phyloP scores from a whole-genome alignment of 2,888 invertebrate genomes.

The Rhingia campestris region DNA sequence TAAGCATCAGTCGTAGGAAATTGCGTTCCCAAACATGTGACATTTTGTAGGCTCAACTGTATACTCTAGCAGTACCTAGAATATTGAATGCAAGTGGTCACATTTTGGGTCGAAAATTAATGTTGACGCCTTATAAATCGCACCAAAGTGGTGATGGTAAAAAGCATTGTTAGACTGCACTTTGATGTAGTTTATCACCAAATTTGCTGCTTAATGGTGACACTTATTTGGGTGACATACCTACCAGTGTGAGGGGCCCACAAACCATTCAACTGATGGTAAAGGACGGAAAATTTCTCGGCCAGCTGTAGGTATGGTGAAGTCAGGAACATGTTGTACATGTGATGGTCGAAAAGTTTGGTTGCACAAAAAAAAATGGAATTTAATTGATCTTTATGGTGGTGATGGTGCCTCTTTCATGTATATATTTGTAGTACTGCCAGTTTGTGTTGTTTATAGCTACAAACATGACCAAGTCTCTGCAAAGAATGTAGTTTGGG shows the following conservation, averaged over 20 bases:
- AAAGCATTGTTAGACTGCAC: conserved; percentile 28
- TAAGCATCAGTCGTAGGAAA: conserved; percentile 11
- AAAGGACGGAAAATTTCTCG: conserved; percentile 33
- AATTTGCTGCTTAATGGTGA: no score
- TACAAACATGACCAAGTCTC: neutral
- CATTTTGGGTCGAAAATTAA: conserved; percentile 53
- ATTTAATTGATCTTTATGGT: conserved; percentile 27
- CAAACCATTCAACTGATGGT: conserved; percentile 38
- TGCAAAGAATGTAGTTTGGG: neutral
- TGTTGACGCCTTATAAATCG: conserved; percentile 44
- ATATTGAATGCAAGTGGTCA: conserved; percentile 29
- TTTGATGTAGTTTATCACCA: neutral
- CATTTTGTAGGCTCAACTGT: neutral
- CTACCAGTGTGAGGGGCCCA: no score
- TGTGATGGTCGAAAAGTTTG: no score
- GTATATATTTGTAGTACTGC: conserved; percentile 9
- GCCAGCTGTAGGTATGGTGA: conserved; percentile 5
- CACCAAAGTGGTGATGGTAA: conserved; percentile 27
- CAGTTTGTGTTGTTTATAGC: conserved; percentile 2
- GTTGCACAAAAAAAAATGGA: no score
- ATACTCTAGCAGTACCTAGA: no score
- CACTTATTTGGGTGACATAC: no score
- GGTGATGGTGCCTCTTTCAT: conserved; percentile 37
- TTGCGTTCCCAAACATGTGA: neutral
- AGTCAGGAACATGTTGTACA: conserved; percentile 17